Evolutionary conservation across 2,113 vertebrate species (phyloP), one percentile per base, ranked within the genome.

Genomic region (Romanogobio albipinnatus): DNA sequence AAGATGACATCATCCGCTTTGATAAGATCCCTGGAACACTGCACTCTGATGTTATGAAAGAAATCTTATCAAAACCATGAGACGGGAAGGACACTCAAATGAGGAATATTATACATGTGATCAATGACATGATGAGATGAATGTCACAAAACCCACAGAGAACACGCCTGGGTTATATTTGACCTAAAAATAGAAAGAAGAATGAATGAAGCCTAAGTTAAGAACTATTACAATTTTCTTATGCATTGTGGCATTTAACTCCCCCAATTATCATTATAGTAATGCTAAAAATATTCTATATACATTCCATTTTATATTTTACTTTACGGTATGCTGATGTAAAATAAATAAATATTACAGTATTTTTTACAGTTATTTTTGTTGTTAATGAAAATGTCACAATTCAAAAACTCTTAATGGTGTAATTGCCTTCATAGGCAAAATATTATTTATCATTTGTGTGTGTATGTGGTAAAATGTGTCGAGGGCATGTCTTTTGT

Each of bases 61-160:
- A 62, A 62, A 79, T 79, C 76, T 79, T 62, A 62, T 26, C n/a
- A 47, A 79, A 79, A 47, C 8, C 7, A 26, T 15, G 4, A 26
- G 56, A 39, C 43, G 2, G n/a, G 53, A 11, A 70, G 33, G 19
- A 78, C 19, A 79, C 24, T 29, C 39, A 64, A 26, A 47, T 80
- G 13, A 64, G 58, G 39, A 45, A 29, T 64, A 47, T 24, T 33
- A 59, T 14, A 10, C 13, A 79, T 62, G 39, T 10, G 58, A 45
- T 47, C 8, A 29, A 47, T 8, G 71, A 74, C 0, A 15, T 8
- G 13, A 9, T 74, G n/a, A 24, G 70, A 43, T 8, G 13, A 74
- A 74, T 49, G n/a, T 9, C 70, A 74, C n/a, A 74, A 74, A 47
- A 9, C 36, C 17, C 39, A 39, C 39, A 8, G 1, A 29, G 47